Conservation (phyloP, 2,113 vertebrate genomes). For the Bambusicola thoracicus region DNA sequence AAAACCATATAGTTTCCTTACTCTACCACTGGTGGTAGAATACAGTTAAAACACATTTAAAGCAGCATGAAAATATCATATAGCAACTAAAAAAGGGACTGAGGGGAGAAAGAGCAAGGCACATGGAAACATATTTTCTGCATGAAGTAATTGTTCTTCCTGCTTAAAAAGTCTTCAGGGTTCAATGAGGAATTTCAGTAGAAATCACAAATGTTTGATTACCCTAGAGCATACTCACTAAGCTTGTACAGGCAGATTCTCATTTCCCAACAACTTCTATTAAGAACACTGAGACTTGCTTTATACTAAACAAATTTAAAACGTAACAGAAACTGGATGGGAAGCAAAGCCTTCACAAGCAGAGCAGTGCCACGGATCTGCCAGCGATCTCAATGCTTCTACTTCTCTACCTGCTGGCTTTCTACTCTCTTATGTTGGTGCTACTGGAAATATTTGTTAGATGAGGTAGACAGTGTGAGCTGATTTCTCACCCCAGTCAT, state of each 20-base stretch:
- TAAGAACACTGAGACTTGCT: conserved; percentile 26
- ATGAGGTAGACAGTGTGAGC: not conserved
- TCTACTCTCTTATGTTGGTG: not conserved
- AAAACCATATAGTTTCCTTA: not conserved
- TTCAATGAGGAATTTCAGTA: conserved; percentile 48
- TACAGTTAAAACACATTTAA: not conserved
- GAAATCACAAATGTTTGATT: conserved; percentile 33
- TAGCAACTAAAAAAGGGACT: not conserved
- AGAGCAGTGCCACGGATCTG: not conserved
- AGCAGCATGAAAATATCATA: not conserved
- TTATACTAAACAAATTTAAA: conserved; percentile 23
- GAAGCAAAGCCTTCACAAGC: conserved; percentile 4
- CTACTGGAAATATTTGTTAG: conserved; percentile 1
- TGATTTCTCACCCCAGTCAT: not conserved
- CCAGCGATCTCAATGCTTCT: not conserved
- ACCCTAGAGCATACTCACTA: conserved; percentile 25
- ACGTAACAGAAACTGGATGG: not conserved
- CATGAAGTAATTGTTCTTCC: conserved; percentile 30
- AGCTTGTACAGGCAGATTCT: conserved; percentile 34
- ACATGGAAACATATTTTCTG: conserved; percentile 27
- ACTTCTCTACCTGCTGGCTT: not conserved
- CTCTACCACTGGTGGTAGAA: not conserved
- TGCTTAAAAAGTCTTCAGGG: not conserved
- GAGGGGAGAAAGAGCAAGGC: not conserved
- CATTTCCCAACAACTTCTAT: not conserved